Evolutionary conservation across 2,888 invertebrate species (phyloP).

Genomic region (Drosophila nr. medialis): DNA sequence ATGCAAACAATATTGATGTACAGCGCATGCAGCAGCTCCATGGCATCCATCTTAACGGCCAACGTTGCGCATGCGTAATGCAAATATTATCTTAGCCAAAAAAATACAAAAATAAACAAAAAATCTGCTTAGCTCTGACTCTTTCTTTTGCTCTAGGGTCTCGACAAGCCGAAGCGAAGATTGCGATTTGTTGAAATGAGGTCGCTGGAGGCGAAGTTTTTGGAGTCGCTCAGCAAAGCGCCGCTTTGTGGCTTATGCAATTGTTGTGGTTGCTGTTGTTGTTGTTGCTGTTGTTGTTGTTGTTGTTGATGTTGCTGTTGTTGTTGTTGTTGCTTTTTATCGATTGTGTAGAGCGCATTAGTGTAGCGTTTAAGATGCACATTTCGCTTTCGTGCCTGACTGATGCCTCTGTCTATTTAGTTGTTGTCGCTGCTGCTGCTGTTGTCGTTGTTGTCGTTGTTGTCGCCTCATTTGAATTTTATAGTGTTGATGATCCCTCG

Average conservation of each 20-base stretch:
- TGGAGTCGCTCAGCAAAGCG: conserved; percentile 27
- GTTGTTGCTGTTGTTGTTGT: conserved; percentile 18
- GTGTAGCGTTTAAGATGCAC: conserved; percentile 63
- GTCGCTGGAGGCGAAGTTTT: conserved; percentile 52
- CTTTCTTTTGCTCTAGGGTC: conserved; percentile 32
- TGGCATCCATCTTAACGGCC: conserved; percentile 48
- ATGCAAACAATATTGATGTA: conserved; percentile 71
- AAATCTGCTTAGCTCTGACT: conserved; percentile 7
- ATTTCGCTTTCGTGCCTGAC: conserved; percentile 55
- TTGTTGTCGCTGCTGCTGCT: conserved; percentile 2
- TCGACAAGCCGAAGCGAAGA: conserved; percentile 40
- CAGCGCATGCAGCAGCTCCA: conserved; percentile 64
- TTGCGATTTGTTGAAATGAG: conserved; percentile 71
- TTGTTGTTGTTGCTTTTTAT: conserved; percentile 25
- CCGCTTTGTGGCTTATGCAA: conserved; percentile 58
- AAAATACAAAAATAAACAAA: background rate
- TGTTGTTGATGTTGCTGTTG: conserved; percentile 17
- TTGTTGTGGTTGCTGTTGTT: conserved; percentile 30
- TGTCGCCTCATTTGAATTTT: conserved; percentile 64
- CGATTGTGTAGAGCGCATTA: conserved; percentile 48
- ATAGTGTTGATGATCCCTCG: conserved; percentile 53
- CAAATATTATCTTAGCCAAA: conserved; percentile 19
- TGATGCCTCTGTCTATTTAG: conserved; percentile 34
- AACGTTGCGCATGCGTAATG: conserved; percentile 59
- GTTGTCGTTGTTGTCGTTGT: conserved; percentile 21